Evolutionary conservation across 2,888 invertebrate genomes (phyloP).

Genomic region (Helicoverpa assulta): DNA sequence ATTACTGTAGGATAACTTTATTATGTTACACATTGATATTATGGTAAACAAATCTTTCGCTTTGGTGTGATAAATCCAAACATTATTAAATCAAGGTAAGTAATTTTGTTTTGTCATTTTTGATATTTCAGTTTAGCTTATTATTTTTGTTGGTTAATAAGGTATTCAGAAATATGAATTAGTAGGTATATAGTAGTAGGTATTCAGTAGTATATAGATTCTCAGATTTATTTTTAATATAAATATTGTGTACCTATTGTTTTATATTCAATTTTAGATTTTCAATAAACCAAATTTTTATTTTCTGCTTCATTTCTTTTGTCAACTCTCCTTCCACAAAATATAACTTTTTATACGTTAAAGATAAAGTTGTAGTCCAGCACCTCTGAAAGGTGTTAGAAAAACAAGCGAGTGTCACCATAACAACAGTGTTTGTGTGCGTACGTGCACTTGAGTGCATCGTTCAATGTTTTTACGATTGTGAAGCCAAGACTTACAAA

Average conservation of each 20-base stretch:
- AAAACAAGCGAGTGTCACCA: slow-evolving; percentile 44
- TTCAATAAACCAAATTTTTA: background rate
- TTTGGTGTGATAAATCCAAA: too few species aligned
- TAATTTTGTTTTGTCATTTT: too few species aligned
- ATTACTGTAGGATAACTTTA: background rate
- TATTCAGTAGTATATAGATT: too few species aligned
- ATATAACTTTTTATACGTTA: slow-evolving; percentile 51
- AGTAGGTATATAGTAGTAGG: too few species aligned
- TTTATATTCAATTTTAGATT: too few species aligned
- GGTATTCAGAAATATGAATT: too few species aligned
- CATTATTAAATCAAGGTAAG: too few species aligned
- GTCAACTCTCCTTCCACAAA: slow-evolving; percentile 20
- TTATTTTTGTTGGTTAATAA: too few species aligned
- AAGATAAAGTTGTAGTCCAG: slow-evolving; percentile 52
- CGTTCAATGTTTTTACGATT: slow-evolving; percentile 49
- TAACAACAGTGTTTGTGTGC: slow-evolving; percentile 26
- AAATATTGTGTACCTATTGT: too few species aligned
- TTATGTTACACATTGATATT: background rate
- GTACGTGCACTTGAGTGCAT: slow-evolving; percentile 24
- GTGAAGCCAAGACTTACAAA: slow-evolving; percentile 14
- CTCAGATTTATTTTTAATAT: too few species aligned
- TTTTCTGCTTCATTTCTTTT: slow-evolving; percentile 3
- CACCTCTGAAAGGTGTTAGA: slow-evolving; percentile 40
- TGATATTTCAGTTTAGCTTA: too few species aligned
- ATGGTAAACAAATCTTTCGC: too few species aligned